Evolutionary conservation across 2,797 vertebrate species (phyloP), one percentile per base, ranked within the genome.

Genomic region (Esox lucius): DNA sequence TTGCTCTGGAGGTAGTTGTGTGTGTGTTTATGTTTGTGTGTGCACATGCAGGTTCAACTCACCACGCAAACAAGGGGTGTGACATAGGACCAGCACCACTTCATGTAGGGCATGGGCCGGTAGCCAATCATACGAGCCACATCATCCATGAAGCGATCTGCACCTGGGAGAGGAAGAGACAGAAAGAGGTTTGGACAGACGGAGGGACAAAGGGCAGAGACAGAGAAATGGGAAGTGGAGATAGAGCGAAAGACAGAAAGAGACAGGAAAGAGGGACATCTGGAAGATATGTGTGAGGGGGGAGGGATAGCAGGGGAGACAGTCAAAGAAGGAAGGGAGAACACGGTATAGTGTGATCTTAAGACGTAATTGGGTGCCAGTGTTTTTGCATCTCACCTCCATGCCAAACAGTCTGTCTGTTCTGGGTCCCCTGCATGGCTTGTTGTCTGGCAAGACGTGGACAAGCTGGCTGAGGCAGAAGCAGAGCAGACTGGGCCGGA

Each of bases 21-120:
- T 56, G 51, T 56, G 73, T n/a, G n/a, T n/a, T n/a, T n/a, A 16
- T 53, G n/a, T 3, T 70, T n/a, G 16, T 53, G n/a, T 3, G 70
- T 53, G 73, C 19, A 13, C 49, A 19, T 3, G 68, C 35, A 15
- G 76, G 48, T 13, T 17, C 19, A n/a, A 84, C 94, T 67, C 85
- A 95, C 95, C 91, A 94, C 91, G 78, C 95, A 95, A 77, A 95
- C 89, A 70, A 90, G 87, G 15, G 95, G 95, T 0, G 95, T 95
- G 83, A 95, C 78, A 80, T 94, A 95, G 59, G 94, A 93, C 95
- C 95, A 95, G 88, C 95, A 95, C 94, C 92, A 95, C 91, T 95
- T 95, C 92, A 95, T 95, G 85, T 94, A 95, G 71, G 95, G 93
- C 5, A 94, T 81, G 13, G 95, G 95, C 46, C 93, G 93, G 78